Conservation (phyloP, 2,888 invertebrate species). For the Alloplasta piceator region DNA sequence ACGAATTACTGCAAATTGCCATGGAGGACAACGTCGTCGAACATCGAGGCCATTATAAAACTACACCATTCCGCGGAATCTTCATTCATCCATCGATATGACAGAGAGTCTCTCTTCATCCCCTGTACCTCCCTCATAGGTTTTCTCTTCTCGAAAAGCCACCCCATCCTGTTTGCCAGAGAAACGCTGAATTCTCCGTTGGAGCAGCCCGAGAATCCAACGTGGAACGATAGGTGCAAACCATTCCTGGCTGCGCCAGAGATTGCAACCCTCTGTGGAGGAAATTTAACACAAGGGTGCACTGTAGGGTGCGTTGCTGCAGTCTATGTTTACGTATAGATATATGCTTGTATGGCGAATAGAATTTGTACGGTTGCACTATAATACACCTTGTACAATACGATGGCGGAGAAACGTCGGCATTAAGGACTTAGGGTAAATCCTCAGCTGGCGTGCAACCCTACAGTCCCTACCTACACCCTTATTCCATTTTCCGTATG, state of each 20-base stretch:
- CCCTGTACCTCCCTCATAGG: background rate
- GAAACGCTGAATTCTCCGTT: background rate
- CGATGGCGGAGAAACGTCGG: conserved; percentile 44
- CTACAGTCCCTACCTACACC: background rate
- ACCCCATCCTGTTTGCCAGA: conserved; percentile 16
- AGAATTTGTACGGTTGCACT: conserved; percentile 8
- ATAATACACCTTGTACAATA: conserved; percentile 12
- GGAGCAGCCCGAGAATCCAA: background rate
- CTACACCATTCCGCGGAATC: conserved; percentile 31
- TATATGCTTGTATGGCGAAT: background rate
- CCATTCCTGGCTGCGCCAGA: background rate
- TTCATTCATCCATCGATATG: conserved; percentile 49
- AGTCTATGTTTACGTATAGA: too few relatives aligned
- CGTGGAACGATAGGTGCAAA: background rate
- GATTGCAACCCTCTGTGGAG: conserved; percentile 6
- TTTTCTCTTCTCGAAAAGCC: background rate
- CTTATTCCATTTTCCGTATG: background rate
- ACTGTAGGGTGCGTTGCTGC: conserved; percentile 2
- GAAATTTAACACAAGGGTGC: conserved; percentile 3
- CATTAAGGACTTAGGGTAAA: conserved; percentile 54
- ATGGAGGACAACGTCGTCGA: conserved; percentile 41
- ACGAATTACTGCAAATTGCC: conserved; percentile 70
- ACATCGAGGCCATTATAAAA: conserved; percentile 7
- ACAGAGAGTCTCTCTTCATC: background rate
- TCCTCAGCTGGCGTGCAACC: conserved; percentile 49